Percentiles rank a stretch among this genome's conserved stretches.
These are phyloP conservation scores for Amphipoea lucens DNA, from an alignment of 2,888 invertebrate genomes.

Conservation along the genomic window DNA sequence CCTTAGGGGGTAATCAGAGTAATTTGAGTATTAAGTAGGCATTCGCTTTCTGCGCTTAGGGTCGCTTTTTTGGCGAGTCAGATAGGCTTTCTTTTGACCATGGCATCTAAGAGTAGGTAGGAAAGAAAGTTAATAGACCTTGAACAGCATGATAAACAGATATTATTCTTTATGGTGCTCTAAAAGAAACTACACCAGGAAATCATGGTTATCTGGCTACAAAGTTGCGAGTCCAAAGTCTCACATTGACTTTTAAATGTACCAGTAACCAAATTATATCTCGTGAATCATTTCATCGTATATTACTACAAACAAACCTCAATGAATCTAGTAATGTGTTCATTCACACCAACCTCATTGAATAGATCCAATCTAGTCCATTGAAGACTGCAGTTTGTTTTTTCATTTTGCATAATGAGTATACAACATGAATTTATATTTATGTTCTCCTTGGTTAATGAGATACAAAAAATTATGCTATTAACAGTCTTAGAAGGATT, in stretches of 20 bases:
- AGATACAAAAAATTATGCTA: not conserved
- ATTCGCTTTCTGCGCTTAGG: conserved; percentile 40
- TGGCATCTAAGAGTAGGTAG: conserved; percentile 24
- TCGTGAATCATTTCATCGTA: not conserved
- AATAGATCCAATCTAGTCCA: not conserved
- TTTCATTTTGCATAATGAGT: not conserved
- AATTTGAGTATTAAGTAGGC: conserved; percentile 48
- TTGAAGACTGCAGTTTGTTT: not conserved
- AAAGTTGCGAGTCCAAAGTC: conserved; percentile 6
- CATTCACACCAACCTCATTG: not conserved
- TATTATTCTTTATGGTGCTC: conserved; percentile 2
- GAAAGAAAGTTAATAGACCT: conserved; percentile 33
- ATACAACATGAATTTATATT: not conserved
- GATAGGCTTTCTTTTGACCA: conserved; percentile 45
- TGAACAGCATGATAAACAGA: not conserved
- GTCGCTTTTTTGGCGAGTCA: conserved; percentile 29
- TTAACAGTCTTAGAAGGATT: not conserved
- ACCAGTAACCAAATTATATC: not conserved
- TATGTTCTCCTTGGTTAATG: not conserved
- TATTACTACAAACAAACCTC: not conserved
- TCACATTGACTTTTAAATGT: not conserved
- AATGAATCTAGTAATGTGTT: not conserved
- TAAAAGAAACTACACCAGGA: conserved; percentile 5
- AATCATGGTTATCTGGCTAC: not conserved
- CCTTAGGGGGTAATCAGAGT: conserved; percentile 56